A percentile compares a stretch with the other conserved stretches of the same genome.
Evolutionary conservation across 2,113 vertebrate genomes (phyloP).

Genomic region (Abramis brama): DNA sequence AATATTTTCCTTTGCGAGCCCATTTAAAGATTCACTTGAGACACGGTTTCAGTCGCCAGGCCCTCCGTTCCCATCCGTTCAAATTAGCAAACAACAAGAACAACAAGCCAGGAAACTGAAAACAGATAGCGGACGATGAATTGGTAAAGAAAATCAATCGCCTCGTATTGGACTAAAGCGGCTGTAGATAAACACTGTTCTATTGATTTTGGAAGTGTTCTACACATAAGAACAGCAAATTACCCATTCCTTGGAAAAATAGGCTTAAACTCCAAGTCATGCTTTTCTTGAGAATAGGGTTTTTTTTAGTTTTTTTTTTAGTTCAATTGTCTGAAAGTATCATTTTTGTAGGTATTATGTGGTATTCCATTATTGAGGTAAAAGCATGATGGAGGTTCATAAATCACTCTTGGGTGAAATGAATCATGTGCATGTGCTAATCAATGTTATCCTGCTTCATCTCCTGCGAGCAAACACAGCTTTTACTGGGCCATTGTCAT

Average conservation of each 20-base stretch:
- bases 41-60: background rate
- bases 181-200: slow-evolving; percentile 29
- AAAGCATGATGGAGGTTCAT: slow-evolving; percentile 32
- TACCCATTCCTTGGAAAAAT: background rate
- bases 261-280: slow-evolving; percentile 1
- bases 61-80: background rate
- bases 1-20: slow-evolving; percentile 19
- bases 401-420: slow-evolving; percentile 54
- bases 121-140: slow-evolving; percentile 20
- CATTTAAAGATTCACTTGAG: slow-evolving; percentile 23
- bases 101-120: slow-evolving; percentile 25
- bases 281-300: background rate
- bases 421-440: slow-evolving; percentile 52
- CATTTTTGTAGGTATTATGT: slow-evolving; percentile 20
- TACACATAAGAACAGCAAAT: slow-evolving; percentile 33
- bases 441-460: slow-evolving; percentile 54
- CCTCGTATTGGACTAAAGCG: slow-evolving; percentile 15
- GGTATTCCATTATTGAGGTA: slow-evolving; percentile 40
- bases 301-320: background rate
- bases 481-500: slow-evolving; percentile 53
- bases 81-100: slow-evolving; percentile 30
- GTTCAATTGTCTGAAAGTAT: slow-evolving; percentile 19
- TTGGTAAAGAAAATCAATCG: slow-evolving; percentile 31
- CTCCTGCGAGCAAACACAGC: slow-evolving; percentile 42
- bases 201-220: slow-evolving; percentile 38